These are phyloP conservation scores for Diceros bicornis DNA, from an alignment of 2,797 vertebrate genomes.

Conservation along the genomic window DNA sequence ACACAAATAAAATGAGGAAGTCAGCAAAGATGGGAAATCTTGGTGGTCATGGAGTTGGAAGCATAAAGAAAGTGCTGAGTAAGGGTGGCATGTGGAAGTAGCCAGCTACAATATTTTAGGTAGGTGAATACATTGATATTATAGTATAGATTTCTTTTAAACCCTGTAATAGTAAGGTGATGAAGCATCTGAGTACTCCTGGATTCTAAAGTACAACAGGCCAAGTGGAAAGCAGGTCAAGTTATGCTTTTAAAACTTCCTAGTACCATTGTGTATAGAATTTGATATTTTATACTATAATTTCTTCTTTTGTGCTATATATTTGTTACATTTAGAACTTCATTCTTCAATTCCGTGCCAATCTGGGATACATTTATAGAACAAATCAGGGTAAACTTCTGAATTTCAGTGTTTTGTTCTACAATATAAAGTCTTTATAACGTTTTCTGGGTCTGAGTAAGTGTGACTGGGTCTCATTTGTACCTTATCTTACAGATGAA, in stretches of 20 bases:
- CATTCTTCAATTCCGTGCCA: background rate
- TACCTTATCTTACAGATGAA: conserved; percentile 71
- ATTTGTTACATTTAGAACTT: background rate
- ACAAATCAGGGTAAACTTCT: background rate
- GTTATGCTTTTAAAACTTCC: background rate
- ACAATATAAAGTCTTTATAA: background rate
- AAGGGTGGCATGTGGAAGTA: background rate
- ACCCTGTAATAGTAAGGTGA: background rate
- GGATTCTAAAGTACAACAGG: background rate
- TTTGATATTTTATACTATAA: background rate
- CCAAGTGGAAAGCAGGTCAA: background rate
- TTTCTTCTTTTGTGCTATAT: background rate
- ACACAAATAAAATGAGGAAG: background rate
- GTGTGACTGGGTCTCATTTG: conserved; percentile 1
- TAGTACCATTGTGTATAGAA: background rate
- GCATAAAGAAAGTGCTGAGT: background rate
- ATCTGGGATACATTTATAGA: background rate
- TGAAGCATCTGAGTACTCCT: background rate
- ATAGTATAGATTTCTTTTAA: background rate
- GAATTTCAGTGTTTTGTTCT: background rate
- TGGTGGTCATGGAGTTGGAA: background rate
- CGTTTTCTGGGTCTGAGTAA: background rate
- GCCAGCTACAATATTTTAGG: background rate
- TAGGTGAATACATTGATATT: background rate
- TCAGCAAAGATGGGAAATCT: background rate